phyloP scores from a whole-genome alignment of 2,888 invertebrate species.

The Eretmocerus hayati region DNA sequence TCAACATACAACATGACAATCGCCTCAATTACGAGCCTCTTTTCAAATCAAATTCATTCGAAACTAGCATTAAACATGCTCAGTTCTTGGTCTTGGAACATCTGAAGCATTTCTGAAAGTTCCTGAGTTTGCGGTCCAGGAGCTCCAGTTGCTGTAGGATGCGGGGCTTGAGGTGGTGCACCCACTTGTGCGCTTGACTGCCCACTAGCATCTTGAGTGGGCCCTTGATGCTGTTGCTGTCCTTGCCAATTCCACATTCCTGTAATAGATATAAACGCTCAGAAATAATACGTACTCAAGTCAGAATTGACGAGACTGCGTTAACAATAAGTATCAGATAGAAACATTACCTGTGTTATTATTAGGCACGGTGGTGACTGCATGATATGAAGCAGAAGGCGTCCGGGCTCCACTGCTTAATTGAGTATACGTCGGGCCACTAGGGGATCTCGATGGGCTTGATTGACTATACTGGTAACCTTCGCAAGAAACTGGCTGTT shows the following conservation, averaged over 20 bases:
- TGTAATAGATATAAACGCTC: conserved; percentile 29
- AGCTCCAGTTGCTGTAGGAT: conserved; percentile 45
- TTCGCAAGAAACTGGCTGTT: conserved; percentile 59
- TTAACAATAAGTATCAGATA: not conserved
- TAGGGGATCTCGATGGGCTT: conserved; percentile 77
- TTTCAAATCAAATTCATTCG: conserved; percentile 46
- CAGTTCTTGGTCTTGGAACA: conserved; percentile 79
- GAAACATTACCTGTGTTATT: conserved; percentile 40
- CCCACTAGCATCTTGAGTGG: conserved; percentile 38
- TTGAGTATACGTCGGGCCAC: conserved; percentile 76
- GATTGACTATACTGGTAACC: conserved; percentile 65
- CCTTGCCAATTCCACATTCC: conserved; percentile 77
- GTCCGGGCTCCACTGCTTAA: conserved; percentile 61
- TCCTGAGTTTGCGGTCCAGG: conserved; percentile 69
- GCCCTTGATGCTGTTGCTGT: conserved; percentile 41
- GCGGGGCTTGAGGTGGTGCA: conserved; percentile 38
- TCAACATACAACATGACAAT: no score
- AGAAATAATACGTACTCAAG: not conserved
- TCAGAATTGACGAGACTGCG: not conserved
- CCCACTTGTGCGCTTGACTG: conserved; percentile 40
- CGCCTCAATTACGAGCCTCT: not conserved
- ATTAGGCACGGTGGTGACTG: conserved; percentile 46
- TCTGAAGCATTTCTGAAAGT: conserved; percentile 87
- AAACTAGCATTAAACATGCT: conserved; percentile 85
- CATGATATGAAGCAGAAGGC: conserved; percentile 50